Percentiles rank a stretch among this genome's conserved stretches.
Evolutionary conservation across 2,113 vertebrate species (phyloP).

Genomic region (Nycticorax nycticorax): DNA sequence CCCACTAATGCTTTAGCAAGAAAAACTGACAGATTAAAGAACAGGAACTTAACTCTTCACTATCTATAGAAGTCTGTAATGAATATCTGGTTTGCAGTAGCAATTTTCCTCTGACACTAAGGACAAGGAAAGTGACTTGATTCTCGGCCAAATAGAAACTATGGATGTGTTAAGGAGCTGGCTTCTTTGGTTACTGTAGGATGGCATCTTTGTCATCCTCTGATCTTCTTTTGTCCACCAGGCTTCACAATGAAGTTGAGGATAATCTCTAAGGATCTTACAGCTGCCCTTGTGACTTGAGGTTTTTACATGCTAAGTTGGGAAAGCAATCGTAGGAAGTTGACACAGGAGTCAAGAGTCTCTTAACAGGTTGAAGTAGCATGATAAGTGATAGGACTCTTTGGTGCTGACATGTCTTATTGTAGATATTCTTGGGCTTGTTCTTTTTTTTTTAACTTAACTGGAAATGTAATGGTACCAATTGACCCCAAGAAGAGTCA

Average conservation of each 20-base stretch:
- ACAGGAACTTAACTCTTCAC: background rate
- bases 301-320: background rate
- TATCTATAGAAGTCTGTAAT: background rate
- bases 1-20: background rate
- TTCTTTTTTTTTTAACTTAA: background rate
- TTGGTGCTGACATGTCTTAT: background rate
- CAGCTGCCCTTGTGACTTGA: background rate
- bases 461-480: background rate
- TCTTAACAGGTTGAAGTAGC: background rate
- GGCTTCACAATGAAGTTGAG: background rate
- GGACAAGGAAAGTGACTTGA: background rate
- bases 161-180: background rate
- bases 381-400: background rate
- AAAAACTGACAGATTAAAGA: background rate
- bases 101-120: background rate
- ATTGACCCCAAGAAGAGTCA: background rate
- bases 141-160: background rate
- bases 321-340: background rate
- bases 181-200: background rate
- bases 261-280: background rate
- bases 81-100: background rate
- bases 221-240: background rate
- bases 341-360: background rate
- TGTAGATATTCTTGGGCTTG: background rate
- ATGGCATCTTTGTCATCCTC: background rate